phyloP scores from a whole-genome alignment of 1,140 invertebrate species.

The Epicauta chinensis region DNA sequence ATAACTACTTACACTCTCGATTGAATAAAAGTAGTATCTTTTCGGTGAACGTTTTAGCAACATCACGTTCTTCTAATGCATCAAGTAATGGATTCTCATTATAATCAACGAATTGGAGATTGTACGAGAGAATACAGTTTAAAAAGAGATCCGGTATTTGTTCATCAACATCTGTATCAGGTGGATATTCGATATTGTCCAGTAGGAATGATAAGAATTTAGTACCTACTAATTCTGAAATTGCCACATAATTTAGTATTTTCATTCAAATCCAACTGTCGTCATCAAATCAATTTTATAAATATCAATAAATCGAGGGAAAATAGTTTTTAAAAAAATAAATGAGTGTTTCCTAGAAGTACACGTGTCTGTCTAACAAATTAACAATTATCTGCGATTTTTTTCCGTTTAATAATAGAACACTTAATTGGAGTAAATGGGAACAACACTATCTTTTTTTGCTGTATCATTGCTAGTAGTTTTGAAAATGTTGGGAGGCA shows the following conservation, averaged over 20 bases:
- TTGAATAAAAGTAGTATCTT: constrained; percentile 82
- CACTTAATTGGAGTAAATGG: no score
- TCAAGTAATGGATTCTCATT: constrained; percentile 70
- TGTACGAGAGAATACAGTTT: constrained; percentile 79
- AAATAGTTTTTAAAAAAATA: no score
- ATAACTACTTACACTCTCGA: constrained; percentile 66
- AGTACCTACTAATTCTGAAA: constrained; percentile 70
- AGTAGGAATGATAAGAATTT: constrained; percentile 75
- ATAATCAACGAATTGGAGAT: constrained; percentile 69
- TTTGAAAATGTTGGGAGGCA: no score
- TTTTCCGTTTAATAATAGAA: no score
- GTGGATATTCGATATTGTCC: constrained; percentile 72
- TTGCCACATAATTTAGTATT: constrained; percentile 5
- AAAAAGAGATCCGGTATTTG: constrained; percentile 75
- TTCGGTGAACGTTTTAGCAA: constrained; percentile 82
- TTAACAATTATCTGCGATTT: no score
- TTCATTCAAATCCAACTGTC: no score
- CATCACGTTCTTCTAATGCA: constrained; percentile 60
- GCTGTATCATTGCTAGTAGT: no score
- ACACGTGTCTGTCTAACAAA: no score
- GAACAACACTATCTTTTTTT: no score
- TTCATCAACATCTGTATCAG: constrained; percentile 69
- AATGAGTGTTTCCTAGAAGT: no score
- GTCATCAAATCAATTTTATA: no score
- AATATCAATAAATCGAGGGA: no score